Evolutionary conservation across 2,888 invertebrate genomes (phyloP), one percentile per base, ranked within the genome.

Genomic region (Halocaridina rubra): DNA sequence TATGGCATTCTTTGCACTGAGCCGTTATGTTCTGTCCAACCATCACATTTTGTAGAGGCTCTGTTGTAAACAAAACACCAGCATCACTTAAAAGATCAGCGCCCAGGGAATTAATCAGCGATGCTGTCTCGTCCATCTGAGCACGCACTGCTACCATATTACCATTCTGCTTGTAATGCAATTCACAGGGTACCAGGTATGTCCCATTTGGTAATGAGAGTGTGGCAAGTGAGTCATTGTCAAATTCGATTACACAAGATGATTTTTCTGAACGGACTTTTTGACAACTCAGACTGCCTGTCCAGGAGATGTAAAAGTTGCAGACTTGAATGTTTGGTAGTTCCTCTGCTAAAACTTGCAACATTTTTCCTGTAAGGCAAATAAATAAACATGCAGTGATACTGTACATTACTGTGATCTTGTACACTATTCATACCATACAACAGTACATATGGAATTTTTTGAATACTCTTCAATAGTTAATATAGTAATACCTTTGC

Each of bases 291-390:
- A 16, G 24, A 29, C 16, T 19, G n/a, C 53, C n/a, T 19, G 82
- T 32, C n/a, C 72, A 22, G 27, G 72, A 69, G 13, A 84, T 84
- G 53, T 78, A 84, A 13, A 84, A 59, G 24, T 84, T 78, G 22
- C 78, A 72, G 3, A 39, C 71, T 8, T 39, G 53, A 69, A 84
- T 84, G 46, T 84, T 84, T 24, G 82, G 82, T 22, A 78, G 24
- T 19, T 78, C 77, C 32, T 78, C 82, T 27, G 61, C 61, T 22
- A 84, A 22, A 13, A 84, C 74, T n/a, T 78, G 72, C 64, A 13
- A 29, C 82, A 84, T 84, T 74, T 16, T 81, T 46, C 27, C n/a
- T n/a, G n/a, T n/a, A n/a, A n/a, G n/a, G n/a, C n/a, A n/a, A n/a
- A n/a, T n/a, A n/a, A n/a, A n/a, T n/a, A n/a, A n/a, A n/a, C n/a